Base-by-base conservation (phyloP, 1,140 invertebrate genomes). In the Zaprionus ghesquierei region DNA sequence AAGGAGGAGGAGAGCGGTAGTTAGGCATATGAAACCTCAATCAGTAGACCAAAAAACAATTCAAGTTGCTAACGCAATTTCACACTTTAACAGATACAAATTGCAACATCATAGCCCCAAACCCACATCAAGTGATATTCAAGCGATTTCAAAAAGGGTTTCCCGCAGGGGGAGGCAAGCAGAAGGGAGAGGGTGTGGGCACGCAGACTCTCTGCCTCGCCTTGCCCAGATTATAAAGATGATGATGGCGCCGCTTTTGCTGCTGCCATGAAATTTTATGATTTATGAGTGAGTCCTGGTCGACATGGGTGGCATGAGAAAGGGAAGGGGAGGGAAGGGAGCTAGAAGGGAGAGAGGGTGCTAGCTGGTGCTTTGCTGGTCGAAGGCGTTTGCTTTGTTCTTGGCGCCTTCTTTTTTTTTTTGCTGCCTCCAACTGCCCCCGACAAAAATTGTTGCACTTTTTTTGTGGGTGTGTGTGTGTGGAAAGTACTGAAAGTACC, bases 1-100 rank as follows among this genome's bases (percentile, higher is more conserved):
- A 3, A 5, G 41, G 6, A 44, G 4, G 13, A 3, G 41, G 18
- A 44, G 46, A 20, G 8, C 0, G 27, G 22, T 27, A 6, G 22
- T 25, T 13, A 15, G 31, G 31, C 35, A 53, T 53, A 54, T 35
- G 38, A 50, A 63, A 49, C 10, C 13, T 22, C 10, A 44, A 25
- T 49, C 49, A 54, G 55, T 60, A 68, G 64, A 61, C 56, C 66
- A 49, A 61, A 74, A 69, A 86, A 81, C 82, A 79, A 87, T 79
- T 79, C 82, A 68, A 69, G 62, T 70, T 69, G 68, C 75, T 71
- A 87, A 87, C 82, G 79, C 82, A 87, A 87, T 87, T 87, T 87
- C 84, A 87, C 82, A 87, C 82, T 87, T 87, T 87, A 82, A 76
- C 82, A 87, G 84, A 79, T 89, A 82, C 84, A 87, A 87, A 87